These are phyloP conservation scores for Eristalinus aeneus DNA, from an alignment of 2,888 invertebrate genomes.

Conservation along the genomic window DNA sequence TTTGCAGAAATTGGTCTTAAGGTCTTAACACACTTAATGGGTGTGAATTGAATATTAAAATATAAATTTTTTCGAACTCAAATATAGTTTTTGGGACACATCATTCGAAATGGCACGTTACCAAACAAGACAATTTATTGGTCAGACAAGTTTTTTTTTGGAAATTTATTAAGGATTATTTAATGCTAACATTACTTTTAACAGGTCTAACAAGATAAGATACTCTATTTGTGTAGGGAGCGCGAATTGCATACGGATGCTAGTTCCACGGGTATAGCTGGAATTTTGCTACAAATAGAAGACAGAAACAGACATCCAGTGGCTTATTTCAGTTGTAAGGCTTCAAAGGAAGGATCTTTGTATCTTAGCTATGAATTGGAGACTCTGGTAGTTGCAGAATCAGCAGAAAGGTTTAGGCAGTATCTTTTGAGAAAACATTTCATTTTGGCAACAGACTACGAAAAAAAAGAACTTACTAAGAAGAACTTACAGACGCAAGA, in stretches of 20 bases:
- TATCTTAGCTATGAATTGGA: conserved; percentile 26
- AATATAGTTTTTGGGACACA: too few species aligned
- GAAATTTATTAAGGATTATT: too few species aligned
- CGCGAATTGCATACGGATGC: background rate
- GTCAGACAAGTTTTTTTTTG: too few species aligned
- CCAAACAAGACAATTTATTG: too few species aligned
- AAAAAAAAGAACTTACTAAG: background rate
- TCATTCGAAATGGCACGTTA: too few species aligned
- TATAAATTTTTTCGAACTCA: background rate
- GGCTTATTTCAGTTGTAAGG: background rate
- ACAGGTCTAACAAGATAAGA: background rate
- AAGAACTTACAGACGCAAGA: too few species aligned
- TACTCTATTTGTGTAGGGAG: too few species aligned
- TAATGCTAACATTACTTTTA: background rate
- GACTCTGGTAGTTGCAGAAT: conserved; percentile 6
- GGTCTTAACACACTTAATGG: background rate
- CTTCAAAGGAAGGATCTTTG: background rate
- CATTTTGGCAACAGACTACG: conserved; percentile 2
- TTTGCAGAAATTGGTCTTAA: background rate
- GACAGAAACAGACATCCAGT: background rate
- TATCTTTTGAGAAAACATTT: background rate
- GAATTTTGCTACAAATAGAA: background rate
- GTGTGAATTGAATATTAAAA: background rate
- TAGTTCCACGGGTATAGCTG: background rate
- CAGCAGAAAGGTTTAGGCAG: conserved; percentile 1